These are phyloP conservation scores for Zele albiditarsus DNA, from an alignment of 2,888 invertebrate genomes.

Conservation along the genomic window DNA sequence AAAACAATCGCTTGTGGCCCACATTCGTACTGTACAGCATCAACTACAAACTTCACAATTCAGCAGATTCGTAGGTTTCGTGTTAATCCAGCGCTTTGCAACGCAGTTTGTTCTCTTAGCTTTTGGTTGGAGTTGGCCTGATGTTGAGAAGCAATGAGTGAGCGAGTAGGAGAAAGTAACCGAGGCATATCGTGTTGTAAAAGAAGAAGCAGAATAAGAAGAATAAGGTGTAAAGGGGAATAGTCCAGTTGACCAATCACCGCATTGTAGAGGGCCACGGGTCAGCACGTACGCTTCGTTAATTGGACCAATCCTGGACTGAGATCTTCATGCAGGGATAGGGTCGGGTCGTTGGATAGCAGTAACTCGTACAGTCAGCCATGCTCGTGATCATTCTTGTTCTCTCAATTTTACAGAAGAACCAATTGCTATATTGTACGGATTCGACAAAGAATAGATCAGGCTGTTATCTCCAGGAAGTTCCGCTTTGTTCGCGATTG, in stretches of 20 bases:
- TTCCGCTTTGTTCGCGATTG: slow-evolving; percentile 15
- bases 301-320: slow-evolving; percentile 59
- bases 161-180: neutral
- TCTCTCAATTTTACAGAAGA: slow-evolving; percentile 12
- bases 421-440: slow-evolving; percentile 23
- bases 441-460: slow-evolving; percentile 17
- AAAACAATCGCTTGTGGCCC: neutral
- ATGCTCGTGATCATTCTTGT: slow-evolving; percentile 1
- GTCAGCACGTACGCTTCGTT: slow-evolving; percentile 59
- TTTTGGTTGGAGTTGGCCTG: slow-evolving; percentile 4
- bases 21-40: neutral
- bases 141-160: slow-evolving; percentile 5
- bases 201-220: slow-evolving; percentile 36
- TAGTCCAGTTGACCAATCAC: slow-evolving; percentile 54
- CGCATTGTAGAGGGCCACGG: slow-evolving; percentile 53
- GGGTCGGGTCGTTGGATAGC: slow-evolving; percentile 3
- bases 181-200: slow-evolving; percentile 13
- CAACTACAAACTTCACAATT: neutral
- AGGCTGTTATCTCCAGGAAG: slow-evolving; percentile 22
- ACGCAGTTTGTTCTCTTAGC: slow-evolving; percentile 21
- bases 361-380: slow-evolving; percentile 5
- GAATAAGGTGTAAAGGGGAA: neutral
- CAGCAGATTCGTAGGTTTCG: slow-evolving; percentile 10
- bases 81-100: slow-evolving; percentile 24
- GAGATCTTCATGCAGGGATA: slow-evolving; percentile 27